Evolutionary conservation across 2,113 vertebrate species (phyloP).

Genomic region (Aythya baeri): DNA sequence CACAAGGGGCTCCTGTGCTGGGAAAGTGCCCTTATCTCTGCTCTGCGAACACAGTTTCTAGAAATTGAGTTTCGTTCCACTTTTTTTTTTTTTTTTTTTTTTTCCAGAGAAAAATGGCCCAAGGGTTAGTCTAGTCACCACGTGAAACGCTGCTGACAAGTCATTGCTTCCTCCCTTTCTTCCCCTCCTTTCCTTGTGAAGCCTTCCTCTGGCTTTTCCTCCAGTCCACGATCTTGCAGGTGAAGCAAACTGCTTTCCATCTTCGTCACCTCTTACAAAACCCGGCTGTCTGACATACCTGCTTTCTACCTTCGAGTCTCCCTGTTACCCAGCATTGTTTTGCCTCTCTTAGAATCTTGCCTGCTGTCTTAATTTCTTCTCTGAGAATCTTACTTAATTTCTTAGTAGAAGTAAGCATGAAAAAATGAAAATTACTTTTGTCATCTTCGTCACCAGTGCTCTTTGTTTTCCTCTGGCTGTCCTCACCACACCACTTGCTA

Average conservation of each 20-base stretch:
- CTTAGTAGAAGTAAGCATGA: background rate
- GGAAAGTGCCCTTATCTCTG: background rate
- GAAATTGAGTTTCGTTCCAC: background rate
- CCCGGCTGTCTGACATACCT: background rate
- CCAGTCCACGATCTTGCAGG: rapidly evolving
- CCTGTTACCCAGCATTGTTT: background rate
- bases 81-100: background rate
- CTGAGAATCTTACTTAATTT: background rate
- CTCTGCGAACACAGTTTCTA: background rate
- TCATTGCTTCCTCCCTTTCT: background rate
- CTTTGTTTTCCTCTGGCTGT: background rate
- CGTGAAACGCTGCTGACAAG: background rate
- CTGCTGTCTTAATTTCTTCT: background rate
- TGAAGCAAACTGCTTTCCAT: background rate
- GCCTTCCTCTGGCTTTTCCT: background rate
- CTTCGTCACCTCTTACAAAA: background rate
- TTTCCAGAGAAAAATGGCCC: background rate
- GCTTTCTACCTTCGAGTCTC: background rate
- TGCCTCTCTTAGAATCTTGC: background rate
- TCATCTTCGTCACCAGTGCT: background rate
- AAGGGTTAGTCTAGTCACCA: background rate
- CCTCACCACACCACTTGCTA: rapidly evolving
- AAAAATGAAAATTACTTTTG: background rate
- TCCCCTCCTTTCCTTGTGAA: background rate
- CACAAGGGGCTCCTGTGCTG: background rate